Conservation (phyloP, 1,140 invertebrate species). For the Microplitis demolitor region DNA sequence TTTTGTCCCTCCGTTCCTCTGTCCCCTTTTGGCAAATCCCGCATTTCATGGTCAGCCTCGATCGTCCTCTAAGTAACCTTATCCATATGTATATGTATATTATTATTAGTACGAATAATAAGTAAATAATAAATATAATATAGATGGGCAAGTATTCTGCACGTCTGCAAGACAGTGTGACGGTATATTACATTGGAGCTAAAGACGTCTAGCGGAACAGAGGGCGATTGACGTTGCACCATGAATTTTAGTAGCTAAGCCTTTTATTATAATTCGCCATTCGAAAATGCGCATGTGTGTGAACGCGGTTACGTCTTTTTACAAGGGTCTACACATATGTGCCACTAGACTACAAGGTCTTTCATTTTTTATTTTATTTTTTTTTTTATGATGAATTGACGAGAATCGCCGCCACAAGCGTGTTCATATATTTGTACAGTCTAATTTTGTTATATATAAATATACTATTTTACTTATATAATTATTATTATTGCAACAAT, state of each 20-base stretch:
- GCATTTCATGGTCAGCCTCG: slow-evolving; percentile 47
- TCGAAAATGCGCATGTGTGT: not conserved
- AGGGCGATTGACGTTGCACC: slow-evolving; percentile 50
- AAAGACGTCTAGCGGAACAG: slow-evolving; percentile 28
- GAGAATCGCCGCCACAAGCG: not conserved
- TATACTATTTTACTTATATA: too few relatives aligned
- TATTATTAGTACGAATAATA: not conserved
- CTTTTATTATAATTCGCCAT: slow-evolving; percentile 18
- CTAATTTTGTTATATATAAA: slow-evolving; percentile 5
- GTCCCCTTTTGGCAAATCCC: not conserved
- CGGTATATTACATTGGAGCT: not conserved
- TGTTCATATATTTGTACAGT: slow-evolving; percentile 1
- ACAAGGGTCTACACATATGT: slow-evolving; percentile 4
- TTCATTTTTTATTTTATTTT: not conserved
- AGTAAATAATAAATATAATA: slow-evolving; percentile 14
- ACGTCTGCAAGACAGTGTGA: not conserved
- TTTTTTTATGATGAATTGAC: not conserved
- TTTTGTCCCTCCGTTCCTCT: not conserved
- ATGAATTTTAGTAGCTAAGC: slow-evolving; percentile 33
- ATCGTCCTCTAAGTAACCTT: slow-evolving; percentile 42
- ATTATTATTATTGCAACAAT: too few relatives aligned
- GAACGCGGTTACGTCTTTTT: slow-evolving; percentile 11
- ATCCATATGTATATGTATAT: too few relatives aligned
- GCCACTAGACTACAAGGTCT: slow-evolving; percentile 15
- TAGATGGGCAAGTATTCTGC: not conserved